These are phyloP conservation scores for Sternotherus odoratus DNA, from an alignment of 2,797 vertebrate genomes.

Conservation along the genomic window DNA sequence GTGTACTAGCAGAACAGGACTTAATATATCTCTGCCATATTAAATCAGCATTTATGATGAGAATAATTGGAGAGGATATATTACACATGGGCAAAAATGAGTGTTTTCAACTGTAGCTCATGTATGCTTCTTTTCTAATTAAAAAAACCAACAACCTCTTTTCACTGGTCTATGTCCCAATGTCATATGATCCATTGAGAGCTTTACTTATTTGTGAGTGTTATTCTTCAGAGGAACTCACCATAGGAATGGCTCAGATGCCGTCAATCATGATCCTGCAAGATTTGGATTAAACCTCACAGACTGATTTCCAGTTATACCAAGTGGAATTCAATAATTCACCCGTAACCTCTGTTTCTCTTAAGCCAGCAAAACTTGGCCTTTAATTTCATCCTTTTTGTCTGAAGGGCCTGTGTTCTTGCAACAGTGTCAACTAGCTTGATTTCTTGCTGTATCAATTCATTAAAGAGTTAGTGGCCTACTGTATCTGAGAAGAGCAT, in stretches of 20 bases:
- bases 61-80: background rate
- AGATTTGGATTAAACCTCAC: background rate
- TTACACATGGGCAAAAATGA: background rate
- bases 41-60: background rate
- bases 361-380: background rate
- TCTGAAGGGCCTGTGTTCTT: conserved; percentile 41
- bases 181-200: conserved; percentile 23
- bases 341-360: background rate
- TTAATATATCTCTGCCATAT: background rate
- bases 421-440: background rate
- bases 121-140: conserved; percentile 35
- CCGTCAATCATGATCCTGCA: background rate
- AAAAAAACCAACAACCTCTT: background rate
- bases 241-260: conserved; percentile 10
- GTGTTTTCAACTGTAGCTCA: conserved; percentile 21
- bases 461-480: background rate
- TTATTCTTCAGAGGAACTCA: background rate
- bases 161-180: conserved; percentile 2
- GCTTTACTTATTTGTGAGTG: conserved; percentile 13
- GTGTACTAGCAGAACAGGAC: background rate
- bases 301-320: background rate
- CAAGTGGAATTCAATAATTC: conserved; percentile 27
- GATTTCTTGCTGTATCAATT: conserved; percentile 26
- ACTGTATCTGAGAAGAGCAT: background rate
- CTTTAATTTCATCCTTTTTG: background rate